These are phyloP conservation scores for Mya arenaria DNA, from an alignment of 1,140 invertebrate genomes.

Conservation along the genomic window DNA sequence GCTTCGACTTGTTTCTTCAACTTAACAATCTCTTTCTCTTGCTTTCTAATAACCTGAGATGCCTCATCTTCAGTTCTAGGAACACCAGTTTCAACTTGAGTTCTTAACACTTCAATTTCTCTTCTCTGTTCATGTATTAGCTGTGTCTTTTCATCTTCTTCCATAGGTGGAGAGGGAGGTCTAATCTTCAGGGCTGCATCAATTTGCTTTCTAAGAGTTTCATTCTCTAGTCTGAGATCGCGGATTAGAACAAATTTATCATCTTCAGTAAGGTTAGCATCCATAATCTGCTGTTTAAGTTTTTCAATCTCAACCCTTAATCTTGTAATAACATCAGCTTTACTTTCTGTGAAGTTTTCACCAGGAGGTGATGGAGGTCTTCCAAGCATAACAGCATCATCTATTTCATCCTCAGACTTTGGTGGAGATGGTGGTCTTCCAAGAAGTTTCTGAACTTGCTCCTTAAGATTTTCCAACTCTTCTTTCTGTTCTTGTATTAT, in stretches of 20 bases:
- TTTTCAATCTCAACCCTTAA: slow-evolving; percentile 45
- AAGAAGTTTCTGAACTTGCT: slow-evolving; percentile 32
- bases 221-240: slow-evolving; percentile 50
- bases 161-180: slow-evolving; percentile 45
- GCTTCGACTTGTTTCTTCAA: slow-evolving; percentile 33
- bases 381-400: slow-evolving; percentile 12
- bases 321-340: slow-evolving; percentile 39
- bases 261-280: slow-evolving; percentile 42
- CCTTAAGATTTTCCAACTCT: slow-evolving; percentile 21
- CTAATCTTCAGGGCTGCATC: slow-evolving; percentile 49
- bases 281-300: slow-evolving; percentile 46
- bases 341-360: background rate
- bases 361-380: background rate
- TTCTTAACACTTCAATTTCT: slow-evolving; percentile 51
- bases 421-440: slow-evolving; percentile 46
- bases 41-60: background rate
- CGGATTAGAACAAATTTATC: slow-evolving; percentile 46
- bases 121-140: slow-evolving; percentile 23
- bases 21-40: slow-evolving; percentile 44
- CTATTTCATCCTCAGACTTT: slow-evolving; percentile 8
- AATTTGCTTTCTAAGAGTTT: slow-evolving; percentile 38
- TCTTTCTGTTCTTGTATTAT: slow-evolving; percentile 30
- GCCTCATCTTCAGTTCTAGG: slow-evolving; percentile 9
- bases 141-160: slow-evolving; percentile 34
- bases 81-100: slow-evolving; percentile 4